A percentile compares a stretch with the other conserved stretches of the same genome.
Conservation (phyloP, 2,113 vertebrate genomes). For the Phyllostomus discolor region DNA sequence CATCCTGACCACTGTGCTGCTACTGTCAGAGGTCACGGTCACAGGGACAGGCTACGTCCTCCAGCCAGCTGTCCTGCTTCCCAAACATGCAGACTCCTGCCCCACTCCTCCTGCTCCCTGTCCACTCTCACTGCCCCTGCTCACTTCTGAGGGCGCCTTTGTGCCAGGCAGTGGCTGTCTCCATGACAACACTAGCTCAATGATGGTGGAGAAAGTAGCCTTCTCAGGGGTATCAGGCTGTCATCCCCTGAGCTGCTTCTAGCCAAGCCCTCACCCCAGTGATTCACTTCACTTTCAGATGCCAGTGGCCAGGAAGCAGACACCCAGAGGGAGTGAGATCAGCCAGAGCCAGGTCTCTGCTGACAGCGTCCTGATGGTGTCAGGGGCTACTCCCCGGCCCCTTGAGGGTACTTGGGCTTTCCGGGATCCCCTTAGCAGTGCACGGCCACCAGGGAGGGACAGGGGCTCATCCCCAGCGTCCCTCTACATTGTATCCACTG, state of each 20-base stretch:
- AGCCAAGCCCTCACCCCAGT: conserved; percentile 74
- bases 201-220: conserved; percentile 43
- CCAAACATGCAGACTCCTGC: neutral
- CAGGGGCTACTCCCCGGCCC: neutral
- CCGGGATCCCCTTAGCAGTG: neutral
- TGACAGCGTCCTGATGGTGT: neutral
- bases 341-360: neutral
- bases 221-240: conserved; percentile 85
- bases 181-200: neutral
- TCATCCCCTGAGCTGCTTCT: conserved; percentile 78
- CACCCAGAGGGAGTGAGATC: neutral
- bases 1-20: neutral
- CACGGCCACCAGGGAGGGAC: neutral
- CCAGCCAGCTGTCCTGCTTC: neutral
- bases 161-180: conserved; percentile 46
- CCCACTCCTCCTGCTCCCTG: neutral
- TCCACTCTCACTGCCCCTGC: neutral
- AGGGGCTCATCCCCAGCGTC: neutral
- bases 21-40: neutral
- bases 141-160: conserved; percentile 16
- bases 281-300: conserved; percentile 80
- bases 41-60: neutral
- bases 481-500: neutral
- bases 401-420: neutral
- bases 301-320: conserved; percentile 76